Base-by-base conservation (phyloP, 2,888 invertebrate genomes). In the Macrophya annulata region DNA sequence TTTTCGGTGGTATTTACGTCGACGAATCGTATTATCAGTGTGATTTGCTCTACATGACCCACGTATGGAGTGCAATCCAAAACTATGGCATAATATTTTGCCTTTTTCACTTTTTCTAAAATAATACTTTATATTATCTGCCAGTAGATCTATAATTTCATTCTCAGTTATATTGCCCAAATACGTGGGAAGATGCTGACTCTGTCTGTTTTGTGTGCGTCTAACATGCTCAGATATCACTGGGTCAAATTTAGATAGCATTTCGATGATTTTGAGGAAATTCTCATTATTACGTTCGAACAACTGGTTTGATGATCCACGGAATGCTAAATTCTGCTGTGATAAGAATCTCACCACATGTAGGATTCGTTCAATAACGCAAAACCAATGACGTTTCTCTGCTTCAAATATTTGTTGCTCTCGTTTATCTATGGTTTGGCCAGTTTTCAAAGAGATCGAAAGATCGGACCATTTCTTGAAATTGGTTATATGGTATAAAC, bases 11-110 rank as follows among this genome's bases (percentile, higher is more conserved):
- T 84, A 82, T 86, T 87, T 40, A 87, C 86, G 86, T 87, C 62
- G 71, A 88, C 87, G 86, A 82, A 88, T 86, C 88, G 76, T 59
- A 89, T 85, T 31, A 89, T 86, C 71, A 89, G 62, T 74, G 85
- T 88, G 65, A 90, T 86, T 88, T 90, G 89, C 84, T 91, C 90
- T 21, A 81, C 79, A 45, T 88, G 87, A 76, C 84, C 85, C 45
- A 86, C 86, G 83, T 90, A 90, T 37, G 88, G 89, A n/a, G 89
- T 89, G 62, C 88, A 89, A 84, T 90, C 89, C 40, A 89, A 77
- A 59, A 89, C 89, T 74, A 90, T 88, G 55, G 89, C 89, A 87
- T 85, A 90, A 86, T 90, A 90, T 87, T 88, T 88, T 6, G 86
- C 72, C 72, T 86, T 51, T 72, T 81, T 79, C 25, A 86, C 59